phyloP scores from a whole-genome alignment of 2,888 invertebrate genomes.

The Lycaena phlaeas region DNA sequence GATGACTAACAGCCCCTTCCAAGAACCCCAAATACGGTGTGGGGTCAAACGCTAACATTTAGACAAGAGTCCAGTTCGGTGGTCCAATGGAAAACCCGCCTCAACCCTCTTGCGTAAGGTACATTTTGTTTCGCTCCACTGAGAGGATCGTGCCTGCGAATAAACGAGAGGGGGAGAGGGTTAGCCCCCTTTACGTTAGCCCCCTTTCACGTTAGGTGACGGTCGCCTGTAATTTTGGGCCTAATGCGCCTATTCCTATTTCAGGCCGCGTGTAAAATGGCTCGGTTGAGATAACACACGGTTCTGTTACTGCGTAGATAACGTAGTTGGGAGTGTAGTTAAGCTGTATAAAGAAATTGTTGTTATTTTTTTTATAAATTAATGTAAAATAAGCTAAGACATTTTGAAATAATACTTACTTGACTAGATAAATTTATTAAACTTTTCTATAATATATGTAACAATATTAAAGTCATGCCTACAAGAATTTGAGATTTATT shows the following conservation, averaged over 20 bases:
- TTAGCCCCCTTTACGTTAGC: too few species aligned
- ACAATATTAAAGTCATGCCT: too few species aligned
- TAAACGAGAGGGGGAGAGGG: constrained; percentile 39
- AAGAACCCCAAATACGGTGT: constrained; percentile 56
- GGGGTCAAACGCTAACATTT: constrained; percentile 66
- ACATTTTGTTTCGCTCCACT: constrained; percentile 20
- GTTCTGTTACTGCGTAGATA: constrained; percentile 8
- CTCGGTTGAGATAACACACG: constrained; percentile 58
- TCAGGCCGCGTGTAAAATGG: constrained; percentile 64
- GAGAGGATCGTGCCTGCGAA: constrained; percentile 22
- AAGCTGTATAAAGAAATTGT: too few species aligned
- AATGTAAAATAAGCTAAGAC: too few species aligned
- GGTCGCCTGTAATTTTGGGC: constrained; percentile 70
- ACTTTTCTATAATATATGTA: too few species aligned
- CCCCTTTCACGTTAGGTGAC: constrained; percentile 72
- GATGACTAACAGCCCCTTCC: constrained; percentile 58
- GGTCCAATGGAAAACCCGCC: constrained; percentile 17
- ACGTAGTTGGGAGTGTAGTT: too few species aligned
- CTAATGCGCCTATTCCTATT: constrained; percentile 73
- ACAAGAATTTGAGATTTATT: too few species aligned
- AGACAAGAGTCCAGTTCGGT: constrained; percentile 26
- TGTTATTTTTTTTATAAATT: too few species aligned
- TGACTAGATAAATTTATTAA: too few species aligned
- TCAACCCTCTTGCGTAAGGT: constrained; percentile 18
- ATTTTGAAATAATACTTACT: too few species aligned